A percentile compares a stretch with the other conserved stretches of the same genome.
phyloP scores from a whole-genome alignment of 92 coral and sea anemone genomes.

The Muricea muricata region DNA sequence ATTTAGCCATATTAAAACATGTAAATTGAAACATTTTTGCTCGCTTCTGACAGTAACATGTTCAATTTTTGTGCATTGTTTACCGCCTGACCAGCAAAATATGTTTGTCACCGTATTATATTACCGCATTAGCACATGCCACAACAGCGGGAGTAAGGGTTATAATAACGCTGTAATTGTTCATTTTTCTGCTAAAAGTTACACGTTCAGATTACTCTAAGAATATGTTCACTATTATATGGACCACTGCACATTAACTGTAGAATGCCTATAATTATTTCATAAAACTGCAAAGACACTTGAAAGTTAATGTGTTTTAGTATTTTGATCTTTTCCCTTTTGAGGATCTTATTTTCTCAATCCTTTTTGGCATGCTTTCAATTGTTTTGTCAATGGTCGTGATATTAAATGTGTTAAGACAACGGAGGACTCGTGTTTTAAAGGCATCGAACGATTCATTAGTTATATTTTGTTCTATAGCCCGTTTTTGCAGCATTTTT shows the following conservation, averaged over 20 bases:
- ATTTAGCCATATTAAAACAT: neutral
- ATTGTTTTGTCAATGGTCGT: conserved; percentile 39
- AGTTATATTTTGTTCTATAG: neutral
- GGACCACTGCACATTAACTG: too few relatives aligned
- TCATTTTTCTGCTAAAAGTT: too few relatives aligned
- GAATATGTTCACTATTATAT: too few relatives aligned
- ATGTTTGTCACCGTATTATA: too few relatives aligned
- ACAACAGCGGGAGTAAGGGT: too few relatives aligned
- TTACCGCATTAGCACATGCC: too few relatives aligned
- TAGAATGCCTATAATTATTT: neutral
- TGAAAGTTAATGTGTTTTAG: neutral
- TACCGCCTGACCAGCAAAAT: too few relatives aligned
- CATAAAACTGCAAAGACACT: neutral
- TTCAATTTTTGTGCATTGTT: neutral
- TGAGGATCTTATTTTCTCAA: conserved; percentile 21
- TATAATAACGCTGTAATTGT: too few relatives aligned
- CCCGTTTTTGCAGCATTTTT: conserved; percentile 9
- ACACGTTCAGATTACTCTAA: too few relatives aligned
- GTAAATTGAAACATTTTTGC: neutral
- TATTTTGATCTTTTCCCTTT: conserved; percentile 42
- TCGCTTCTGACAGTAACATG: neutral
- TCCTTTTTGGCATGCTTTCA: conserved; percentile 54
- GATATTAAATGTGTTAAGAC: neutral
- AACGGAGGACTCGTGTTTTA: conserved; percentile 14
- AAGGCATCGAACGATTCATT: conserved; percentile 16